Percentiles rank a stretch among this genome's conserved stretches.
phyloP scores from a whole-genome alignment of 2,888 invertebrate genomes.

The Tortrix viridana region DNA sequence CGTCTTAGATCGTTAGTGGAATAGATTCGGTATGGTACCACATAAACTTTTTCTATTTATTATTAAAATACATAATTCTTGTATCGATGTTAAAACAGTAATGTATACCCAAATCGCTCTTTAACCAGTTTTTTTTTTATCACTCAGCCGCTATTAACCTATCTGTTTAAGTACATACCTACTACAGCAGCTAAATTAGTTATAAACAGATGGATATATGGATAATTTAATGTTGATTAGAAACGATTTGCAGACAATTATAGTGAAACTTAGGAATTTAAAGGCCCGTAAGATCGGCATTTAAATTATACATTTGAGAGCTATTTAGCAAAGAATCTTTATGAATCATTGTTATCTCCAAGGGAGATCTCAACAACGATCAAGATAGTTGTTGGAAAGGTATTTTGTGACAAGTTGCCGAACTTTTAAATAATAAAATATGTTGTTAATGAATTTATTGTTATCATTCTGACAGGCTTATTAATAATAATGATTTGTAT shows the following conservation, averaged over 20 bases:
- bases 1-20: constrained; percentile 14
- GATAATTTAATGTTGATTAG: constrained; percentile 25
- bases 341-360: constrained; percentile 1
- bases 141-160: constrained; percentile 17
- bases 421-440: too few species aligned
- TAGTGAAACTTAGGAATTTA: constrained; percentile 26
- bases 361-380: constrained; percentile 21
- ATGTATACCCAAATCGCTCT: constrained; percentile 29
- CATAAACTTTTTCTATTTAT: constrained; percentile 26
- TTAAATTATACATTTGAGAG: constrained; percentile 20
- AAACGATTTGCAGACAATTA: constrained; percentile 26
- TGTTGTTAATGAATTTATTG: too few species aligned
- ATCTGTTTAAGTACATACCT: constrained; percentile 18
- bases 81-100: constrained; percentile 29
- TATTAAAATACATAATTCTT: constrained; percentile 32
- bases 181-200: constrained; percentile 2
- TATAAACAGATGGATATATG: constrained; percentile 5
- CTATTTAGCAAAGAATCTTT: constrained; percentile 12
- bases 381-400: neutral
- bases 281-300: constrained; percentile 11
- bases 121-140: constrained; percentile 19
- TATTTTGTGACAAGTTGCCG: too few species aligned
- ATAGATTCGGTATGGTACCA: constrained; percentile 27
- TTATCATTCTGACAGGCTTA: too few species aligned
- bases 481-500: too few species aligned